Evolutionary conservation across 1,140 invertebrate species (phyloP), one percentile per base, ranked within the genome.

Genomic region (Apis laboriosa): DNA sequence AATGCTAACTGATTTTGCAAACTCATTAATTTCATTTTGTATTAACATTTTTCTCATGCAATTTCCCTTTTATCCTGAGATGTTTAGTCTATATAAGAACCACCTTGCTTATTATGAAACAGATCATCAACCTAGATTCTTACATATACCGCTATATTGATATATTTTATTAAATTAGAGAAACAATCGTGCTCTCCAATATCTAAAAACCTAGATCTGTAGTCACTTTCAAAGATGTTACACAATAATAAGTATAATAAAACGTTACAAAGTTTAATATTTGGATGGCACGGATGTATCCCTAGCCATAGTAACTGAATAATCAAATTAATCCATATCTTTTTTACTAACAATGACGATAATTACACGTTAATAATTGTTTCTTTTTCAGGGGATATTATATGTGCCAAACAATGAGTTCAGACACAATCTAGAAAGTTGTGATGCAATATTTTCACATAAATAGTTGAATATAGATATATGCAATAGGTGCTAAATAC

Each of bases 401-500:
- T 71, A 75, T 60, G 77, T 84, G 77, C 70, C 55, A 68, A 67
- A 80, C 67, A 74, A 80, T 60, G 73, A 55, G 80, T 87, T 78
- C 77, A 64, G 77, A 58, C 70, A 86, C 76, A 67, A 28, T 86
- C 86, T 86, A 87, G 73, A 78, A 88, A 80, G 79, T 66, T 84
- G 64, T 81, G 81, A 77, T 86, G 72, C 71, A 71, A 78, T 68
- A 68, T 55, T 86, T 85, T 86, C 82, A 78, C 79, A 84, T 83
- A 77, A 80, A 77, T 77, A 77, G 83, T 73, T 61, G 78, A 86
- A 89, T 86, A 83, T 90, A 72, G 78, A 86, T 85, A 89, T 80
- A 80, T 89, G 87, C 79, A 76, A 86, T 90, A 87, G 86, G 77
- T 92, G 89, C 85, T 90, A 92, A 84, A 87, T 90, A 90, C 84